Evolutionary conservation across 2,888 invertebrate species (phyloP).

Genomic region (Pristionchus japonicus): DNA sequence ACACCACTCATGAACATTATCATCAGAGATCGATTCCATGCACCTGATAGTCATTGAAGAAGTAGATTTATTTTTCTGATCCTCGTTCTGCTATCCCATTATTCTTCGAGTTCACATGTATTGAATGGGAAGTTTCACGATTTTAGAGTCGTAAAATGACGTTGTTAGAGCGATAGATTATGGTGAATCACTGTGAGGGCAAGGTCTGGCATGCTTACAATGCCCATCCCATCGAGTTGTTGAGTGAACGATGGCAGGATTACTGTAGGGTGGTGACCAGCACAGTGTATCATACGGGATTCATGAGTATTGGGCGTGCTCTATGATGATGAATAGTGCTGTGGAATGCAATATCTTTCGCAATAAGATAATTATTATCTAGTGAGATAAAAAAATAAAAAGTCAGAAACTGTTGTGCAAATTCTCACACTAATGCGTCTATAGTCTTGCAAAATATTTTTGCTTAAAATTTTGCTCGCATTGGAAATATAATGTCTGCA

Average conservation of each 20-base stretch:
- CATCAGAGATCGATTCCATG: not conserved
- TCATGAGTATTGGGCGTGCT: not conserved
- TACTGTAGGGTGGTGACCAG: slow-evolving; percentile 7
- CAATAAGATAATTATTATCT: no score
- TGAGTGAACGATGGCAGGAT: not conserved
- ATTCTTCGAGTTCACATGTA: not conserved
- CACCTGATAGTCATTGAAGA: not conserved
- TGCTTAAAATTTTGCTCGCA: no score
- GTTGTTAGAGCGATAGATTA: not conserved
- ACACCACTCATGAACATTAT: not conserved
- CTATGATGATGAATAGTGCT: not conserved
- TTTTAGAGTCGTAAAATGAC: slow-evolving; percentile 15
- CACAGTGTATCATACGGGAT: not conserved
- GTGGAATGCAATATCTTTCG: not conserved
- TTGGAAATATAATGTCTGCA: no score
- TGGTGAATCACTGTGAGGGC: not conserved
- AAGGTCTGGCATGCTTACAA: not conserved
- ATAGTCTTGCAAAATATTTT: no score
- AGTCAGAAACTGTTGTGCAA: no score
- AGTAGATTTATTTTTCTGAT: not conserved
- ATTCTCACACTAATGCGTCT: no score
- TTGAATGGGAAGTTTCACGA: not conserved
- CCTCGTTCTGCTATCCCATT: not conserved
- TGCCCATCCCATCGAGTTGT: not conserved
- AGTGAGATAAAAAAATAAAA: no score